Conservation (phyloP, 1,140 invertebrate genomes). For the Aleiodes sp. region DNA sequence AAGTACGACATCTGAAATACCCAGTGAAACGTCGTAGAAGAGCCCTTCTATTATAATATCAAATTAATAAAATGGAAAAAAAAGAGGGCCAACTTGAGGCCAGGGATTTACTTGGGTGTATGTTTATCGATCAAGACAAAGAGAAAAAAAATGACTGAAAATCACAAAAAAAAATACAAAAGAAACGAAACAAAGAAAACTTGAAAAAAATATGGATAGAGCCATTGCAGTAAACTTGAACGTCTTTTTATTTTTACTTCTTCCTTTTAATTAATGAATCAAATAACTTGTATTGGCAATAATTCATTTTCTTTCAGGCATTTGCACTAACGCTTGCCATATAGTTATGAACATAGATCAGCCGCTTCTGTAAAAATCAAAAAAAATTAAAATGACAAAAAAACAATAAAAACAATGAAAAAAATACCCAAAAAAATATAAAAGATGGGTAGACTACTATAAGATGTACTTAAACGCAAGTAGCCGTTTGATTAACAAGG, state of each 20-base stretch:
- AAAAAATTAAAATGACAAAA: constrained; percentile 6
- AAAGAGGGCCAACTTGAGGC: not conserved
- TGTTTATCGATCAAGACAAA: not conserved
- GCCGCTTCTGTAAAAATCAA: not conserved
- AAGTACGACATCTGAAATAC: constrained; percentile 54
- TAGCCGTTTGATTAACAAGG: not conserved
- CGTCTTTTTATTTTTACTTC: not conserved
- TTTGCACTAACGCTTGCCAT: constrained; percentile 4
- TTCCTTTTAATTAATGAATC: not conserved
- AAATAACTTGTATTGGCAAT: constrained; percentile 5
- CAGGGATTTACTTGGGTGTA: not conserved
- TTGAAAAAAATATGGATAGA: constrained; percentile 7
- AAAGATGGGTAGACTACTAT: not conserved
- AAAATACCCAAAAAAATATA: not conserved
- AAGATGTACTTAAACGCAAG: constrained; percentile 1
- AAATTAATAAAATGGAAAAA: not conserved
- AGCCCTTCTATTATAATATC: not conserved
- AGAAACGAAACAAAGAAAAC: constrained; percentile 3
- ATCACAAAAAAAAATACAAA: not conserved
- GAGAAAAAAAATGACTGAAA: constrained; percentile 15
- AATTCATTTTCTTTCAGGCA: not conserved
- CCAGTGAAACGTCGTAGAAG: constrained; percentile 61
- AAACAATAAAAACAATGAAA: constrained; percentile 1
- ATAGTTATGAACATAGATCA: not conserved
- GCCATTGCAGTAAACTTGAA: constrained; percentile 9